A percentile compares a stretch with the other conserved stretches of the same genome.
Conservation (phyloP, 2,888 invertebrate species). For the Amphipoea lucens region DNA sequence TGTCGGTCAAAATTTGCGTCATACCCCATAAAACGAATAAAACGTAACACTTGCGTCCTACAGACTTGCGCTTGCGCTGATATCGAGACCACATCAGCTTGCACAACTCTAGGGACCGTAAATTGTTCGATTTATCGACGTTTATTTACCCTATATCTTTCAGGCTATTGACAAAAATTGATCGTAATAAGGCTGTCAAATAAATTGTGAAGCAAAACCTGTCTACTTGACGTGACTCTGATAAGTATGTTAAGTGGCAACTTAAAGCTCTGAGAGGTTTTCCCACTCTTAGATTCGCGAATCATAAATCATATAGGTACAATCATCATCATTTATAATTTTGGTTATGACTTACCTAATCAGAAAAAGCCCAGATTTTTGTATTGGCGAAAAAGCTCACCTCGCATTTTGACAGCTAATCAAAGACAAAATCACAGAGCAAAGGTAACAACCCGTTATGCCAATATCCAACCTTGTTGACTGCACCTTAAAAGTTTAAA, state of each 20-base stretch:
- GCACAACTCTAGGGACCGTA: slow-evolving; percentile 55
- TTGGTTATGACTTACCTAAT: background rate
- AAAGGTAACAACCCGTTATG: slow-evolving; percentile 28
- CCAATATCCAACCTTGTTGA: slow-evolving; percentile 30
- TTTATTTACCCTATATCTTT: slow-evolving; percentile 54
- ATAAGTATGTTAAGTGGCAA: slow-evolving; percentile 28
- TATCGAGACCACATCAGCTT: slow-evolving; percentile 54
- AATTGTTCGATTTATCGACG: slow-evolving; percentile 47
- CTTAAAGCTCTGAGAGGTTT: slow-evolving; percentile 1
- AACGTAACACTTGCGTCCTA: slow-evolving; percentile 54
- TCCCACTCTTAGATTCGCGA: slow-evolving; percentile 1
- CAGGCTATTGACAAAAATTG: slow-evolving; percentile 38
- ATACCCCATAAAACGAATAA: slow-evolving; percentile 57
- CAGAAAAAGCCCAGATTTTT: background rate
- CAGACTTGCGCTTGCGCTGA: slow-evolving; percentile 28
- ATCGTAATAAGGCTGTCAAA: slow-evolving; percentile 27
- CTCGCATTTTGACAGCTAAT: slow-evolving; percentile 21
- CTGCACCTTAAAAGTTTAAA: slow-evolving; percentile 32
- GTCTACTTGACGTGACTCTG: slow-evolving; percentile 40
- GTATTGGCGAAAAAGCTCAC: background rate
- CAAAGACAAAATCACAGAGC: slow-evolving; percentile 28
- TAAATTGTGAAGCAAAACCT: slow-evolving; percentile 22
- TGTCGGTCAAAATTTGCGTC: slow-evolving; percentile 46
- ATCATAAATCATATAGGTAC: background rate
- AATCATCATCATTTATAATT: slow-evolving; percentile 5